Conservation (phyloP, 2,888 invertebrate species). For the Ornithoptera priamus region DNA sequence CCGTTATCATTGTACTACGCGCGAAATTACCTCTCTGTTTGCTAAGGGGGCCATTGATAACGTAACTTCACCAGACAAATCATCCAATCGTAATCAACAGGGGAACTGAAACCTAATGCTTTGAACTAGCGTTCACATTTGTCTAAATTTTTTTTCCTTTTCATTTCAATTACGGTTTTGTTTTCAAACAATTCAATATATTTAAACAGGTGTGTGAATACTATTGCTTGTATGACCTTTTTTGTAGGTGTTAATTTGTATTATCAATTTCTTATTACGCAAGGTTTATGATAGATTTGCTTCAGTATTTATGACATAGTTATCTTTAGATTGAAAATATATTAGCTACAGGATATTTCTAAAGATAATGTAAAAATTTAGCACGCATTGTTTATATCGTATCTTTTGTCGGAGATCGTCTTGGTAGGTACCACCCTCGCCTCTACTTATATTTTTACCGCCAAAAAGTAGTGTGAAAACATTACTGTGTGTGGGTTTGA, state of each 20-base stretch:
- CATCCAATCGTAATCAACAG: background rate
- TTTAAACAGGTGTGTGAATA: constrained; percentile 28
- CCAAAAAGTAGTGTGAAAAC: too few relatives aligned
- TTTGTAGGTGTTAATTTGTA: background rate
- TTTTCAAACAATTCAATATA: constrained; percentile 27
- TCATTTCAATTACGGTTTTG: constrained; percentile 9
- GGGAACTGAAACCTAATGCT: background rate
- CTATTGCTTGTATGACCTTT: constrained; percentile 13
- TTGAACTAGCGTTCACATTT: background rate
- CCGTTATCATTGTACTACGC: constrained; percentile 38
- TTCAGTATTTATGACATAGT: background rate
- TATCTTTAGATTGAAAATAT: background rate
- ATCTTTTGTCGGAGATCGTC: too few relatives aligned
- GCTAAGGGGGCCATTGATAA: constrained; percentile 42
- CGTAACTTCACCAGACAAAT: constrained; percentile 14
- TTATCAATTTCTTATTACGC: background rate
- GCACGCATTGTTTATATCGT: background rate
- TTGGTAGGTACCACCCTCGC: too few relatives aligned
- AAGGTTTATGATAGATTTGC: background rate
- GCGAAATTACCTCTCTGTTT: constrained; percentile 50
- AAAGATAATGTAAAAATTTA: too few relatives aligned
- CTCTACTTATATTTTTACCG: too few relatives aligned
- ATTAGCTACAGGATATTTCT: background rate
- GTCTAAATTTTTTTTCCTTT: background rate
- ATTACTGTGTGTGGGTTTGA: too few relatives aligned